These are phyloP conservation scores for Pseudochaenichthys georgianus DNA, from an alignment of 2,797 vertebrate species.

Conservation along the genomic window DNA sequence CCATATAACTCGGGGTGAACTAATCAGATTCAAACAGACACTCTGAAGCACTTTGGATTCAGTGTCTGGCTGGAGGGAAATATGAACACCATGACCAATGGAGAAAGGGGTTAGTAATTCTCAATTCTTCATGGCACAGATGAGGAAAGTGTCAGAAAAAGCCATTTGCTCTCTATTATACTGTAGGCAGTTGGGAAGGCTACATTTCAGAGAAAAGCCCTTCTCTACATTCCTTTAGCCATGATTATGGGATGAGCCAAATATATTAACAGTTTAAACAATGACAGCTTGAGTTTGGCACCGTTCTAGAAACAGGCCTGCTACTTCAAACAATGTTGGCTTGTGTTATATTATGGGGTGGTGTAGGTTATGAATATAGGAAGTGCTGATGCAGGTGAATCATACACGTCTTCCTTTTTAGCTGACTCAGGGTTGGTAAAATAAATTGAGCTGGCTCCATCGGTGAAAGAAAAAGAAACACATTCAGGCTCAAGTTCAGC, in stretches of 20 bases:
- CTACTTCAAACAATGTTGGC: constrained; percentile 10
- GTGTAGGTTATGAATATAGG: constrained; percentile 27
- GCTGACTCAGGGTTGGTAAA: constrained; percentile 68
- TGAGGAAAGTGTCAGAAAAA: constrained; percentile 29
- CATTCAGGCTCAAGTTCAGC: constrained; percentile 33
- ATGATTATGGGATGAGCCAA: constrained; percentile 21
- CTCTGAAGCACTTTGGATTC: constrained; percentile 50
- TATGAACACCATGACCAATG: constrained; percentile 41
- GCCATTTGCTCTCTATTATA: constrained; percentile 7
- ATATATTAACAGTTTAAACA: constrained; percentile 12
- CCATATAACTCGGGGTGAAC: constrained; percentile 38
- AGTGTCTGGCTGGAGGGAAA: constrained; percentile 36
- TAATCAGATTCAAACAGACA: constrained; percentile 61
- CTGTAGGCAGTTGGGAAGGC: not conserved
- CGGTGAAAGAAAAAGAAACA: constrained; percentile 23
- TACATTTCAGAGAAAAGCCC: constrained; percentile 1
- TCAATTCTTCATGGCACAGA: constrained; percentile 27
- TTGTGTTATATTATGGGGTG: not conserved
- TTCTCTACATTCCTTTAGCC: constrained; percentile 21
- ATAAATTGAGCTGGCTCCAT: constrained; percentile 61
- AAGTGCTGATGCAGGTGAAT: constrained; percentile 61
- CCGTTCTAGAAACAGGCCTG: constrained; percentile 9
- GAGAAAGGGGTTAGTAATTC: constrained; percentile 47
- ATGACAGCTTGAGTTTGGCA: constrained; percentile 20
- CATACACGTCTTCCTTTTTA: constrained; percentile 49